These are phyloP conservation scores for Apogon hyalosoma DNA, from an alignment of 2,797 vertebrate species.

Conservation along the genomic window DNA sequence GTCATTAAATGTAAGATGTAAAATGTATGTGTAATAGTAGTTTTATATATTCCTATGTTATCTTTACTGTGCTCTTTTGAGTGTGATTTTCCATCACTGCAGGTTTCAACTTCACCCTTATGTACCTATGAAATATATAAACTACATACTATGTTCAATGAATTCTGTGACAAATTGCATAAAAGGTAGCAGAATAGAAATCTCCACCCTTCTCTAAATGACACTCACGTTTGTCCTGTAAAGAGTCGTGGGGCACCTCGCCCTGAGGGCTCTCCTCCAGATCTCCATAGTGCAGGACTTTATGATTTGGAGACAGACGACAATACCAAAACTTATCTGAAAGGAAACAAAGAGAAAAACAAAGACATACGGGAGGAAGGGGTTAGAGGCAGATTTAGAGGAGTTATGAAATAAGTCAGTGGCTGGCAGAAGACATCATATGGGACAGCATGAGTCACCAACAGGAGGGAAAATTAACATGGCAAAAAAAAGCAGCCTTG, in stretches of 20 bases:
- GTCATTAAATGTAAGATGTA: no score
- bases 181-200: slow-evolving; percentile 10
- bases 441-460: slow-evolving; percentile 65
- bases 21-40: no score
- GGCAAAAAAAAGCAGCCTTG: slow-evolving; percentile 35
- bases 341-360: slow-evolving; percentile 27
- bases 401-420: slow-evolving; percentile 46
- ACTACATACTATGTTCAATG: not conserved
- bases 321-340: slow-evolving; percentile 99
- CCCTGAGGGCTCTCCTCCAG: slow-evolving; percentile 97
- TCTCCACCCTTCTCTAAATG: not conserved
- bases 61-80: no score
- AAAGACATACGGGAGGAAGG: not conserved
- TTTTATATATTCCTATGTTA: no score
- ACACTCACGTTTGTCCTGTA: slow-evolving; percentile 97
- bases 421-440: slow-evolving; percentile 50
- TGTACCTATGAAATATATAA: no score
- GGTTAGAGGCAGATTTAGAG: slow-evolving; percentile 19
- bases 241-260: slow-evolving; percentile 95
- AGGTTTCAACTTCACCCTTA: no score
- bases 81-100: no score
- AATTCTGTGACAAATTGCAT: not conserved
- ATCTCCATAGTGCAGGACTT: slow-evolving; percentile 98
- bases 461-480: slow-evolving; percentile 45
- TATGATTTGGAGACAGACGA: slow-evolving; percentile 97